Evolutionary conservation across 2,113 vertebrate genomes (phyloP), one percentile per base, ranked within the genome.

Genomic region (Macquaria ambigua): DNA sequence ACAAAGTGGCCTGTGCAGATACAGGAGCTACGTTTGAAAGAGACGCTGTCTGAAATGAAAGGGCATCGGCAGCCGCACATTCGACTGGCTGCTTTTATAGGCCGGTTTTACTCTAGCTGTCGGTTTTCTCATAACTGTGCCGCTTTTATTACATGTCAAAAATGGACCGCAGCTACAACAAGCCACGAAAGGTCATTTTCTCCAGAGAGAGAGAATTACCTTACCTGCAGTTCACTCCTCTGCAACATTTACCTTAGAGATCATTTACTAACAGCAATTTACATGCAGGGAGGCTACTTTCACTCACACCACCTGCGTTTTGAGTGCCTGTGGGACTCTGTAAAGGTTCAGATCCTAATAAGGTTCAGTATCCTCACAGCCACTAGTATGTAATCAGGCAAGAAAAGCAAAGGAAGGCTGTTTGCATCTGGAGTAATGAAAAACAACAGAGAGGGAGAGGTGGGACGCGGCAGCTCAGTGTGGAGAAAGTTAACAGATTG

Each of bases 1-100:
- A 72, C 74, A 78, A 92, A 90, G 89, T 89, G 92, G 37, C 46
- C 81, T 43, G 34, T 74, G 62, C 74, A 91, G 89, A 92, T 83
- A 92, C 67, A 75, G 82, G 52, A 62, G 78, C 74, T 67, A 67
- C 82, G 84, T 87, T 59, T 61, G 37, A 82, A 87, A 90, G 68
- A 88, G 81, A 76, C 46, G 2, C 67, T 10, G 83, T 82, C 56
- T 90, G 83, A 86, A 87, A 83, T 77, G 69, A 92, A 34, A 83
- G 83, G 61, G 56, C 82, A 86, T 74, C 80, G 31, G 41, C 67
- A 66, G 66, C 50, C 78, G 74, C 46, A 62, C 16, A 25, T 64
- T 58, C 16, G 3, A 69, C 62, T 23, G 48, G 58, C 56, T 62
- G 73, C 62, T 90, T 82, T 79, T 52, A 80, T 20, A 10, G 5